A percentile compares a stretch with the other conserved stretches of the same genome.
Evolutionary conservation across 2,888 invertebrate species (phyloP).

Genomic region (Cerceris ruficornis): DNA sequence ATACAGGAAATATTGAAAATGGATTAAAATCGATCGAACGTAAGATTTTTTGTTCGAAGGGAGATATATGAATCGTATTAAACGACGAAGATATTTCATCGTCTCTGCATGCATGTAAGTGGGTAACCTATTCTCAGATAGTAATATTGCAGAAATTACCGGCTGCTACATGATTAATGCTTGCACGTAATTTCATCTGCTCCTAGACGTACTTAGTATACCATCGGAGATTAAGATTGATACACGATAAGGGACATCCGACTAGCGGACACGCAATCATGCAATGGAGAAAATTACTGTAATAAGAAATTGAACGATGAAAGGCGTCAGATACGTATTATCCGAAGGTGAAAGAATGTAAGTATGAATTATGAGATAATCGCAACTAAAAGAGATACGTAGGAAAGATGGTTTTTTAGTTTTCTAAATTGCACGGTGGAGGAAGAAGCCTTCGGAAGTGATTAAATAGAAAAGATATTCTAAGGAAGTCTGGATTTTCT

Average conservation of each 20-base stretch:
- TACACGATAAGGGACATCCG: slow-evolving; percentile 51
- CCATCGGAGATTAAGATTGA: slow-evolving; percentile 61
- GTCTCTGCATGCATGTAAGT: background rate
- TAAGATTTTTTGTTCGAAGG: too few relatives aligned
- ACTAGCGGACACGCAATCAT: slow-evolving; percentile 22
- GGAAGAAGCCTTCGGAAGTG: too few relatives aligned
- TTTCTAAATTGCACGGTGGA: too few relatives aligned
- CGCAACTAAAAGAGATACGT: too few relatives aligned
- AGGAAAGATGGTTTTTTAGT: too few relatives aligned
- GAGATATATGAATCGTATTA: slow-evolving; percentile 7
- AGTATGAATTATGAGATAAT: too few relatives aligned
- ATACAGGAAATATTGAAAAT: background rate
- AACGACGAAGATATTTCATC: background rate
- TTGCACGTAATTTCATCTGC: slow-evolving; percentile 60
- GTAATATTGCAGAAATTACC: slow-evolving; percentile 57
- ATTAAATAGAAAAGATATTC: too few relatives aligned
- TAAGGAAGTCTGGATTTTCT: too few relatives aligned
- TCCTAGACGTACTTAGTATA: slow-evolving; percentile 31
- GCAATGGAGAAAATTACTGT: slow-evolving; percentile 12
- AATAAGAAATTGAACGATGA: slow-evolving; percentile 23
- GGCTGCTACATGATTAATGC: slow-evolving; percentile 60
- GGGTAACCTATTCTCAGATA: slow-evolving; percentile 33
- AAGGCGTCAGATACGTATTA: background rate
- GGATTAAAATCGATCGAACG: too few relatives aligned
- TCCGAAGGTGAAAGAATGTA: background rate